phyloP scores from a whole-genome alignment of 2,888 invertebrate species.

The Agrochola lychnidis region DNA sequence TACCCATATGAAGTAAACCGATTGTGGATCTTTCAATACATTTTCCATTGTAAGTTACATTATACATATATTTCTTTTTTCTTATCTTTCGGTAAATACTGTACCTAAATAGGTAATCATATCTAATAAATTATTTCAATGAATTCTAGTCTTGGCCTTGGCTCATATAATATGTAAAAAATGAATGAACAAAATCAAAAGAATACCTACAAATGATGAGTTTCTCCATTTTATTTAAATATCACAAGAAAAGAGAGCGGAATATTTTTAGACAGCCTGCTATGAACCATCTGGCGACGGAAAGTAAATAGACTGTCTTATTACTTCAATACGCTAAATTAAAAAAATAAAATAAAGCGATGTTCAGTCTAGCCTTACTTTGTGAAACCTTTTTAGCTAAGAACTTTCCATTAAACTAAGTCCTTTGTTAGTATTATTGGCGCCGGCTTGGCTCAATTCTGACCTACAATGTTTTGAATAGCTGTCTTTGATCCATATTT shows the following conservation, averaged over 20 bases:
- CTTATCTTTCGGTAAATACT: neutral
- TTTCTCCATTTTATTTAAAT: neutral
- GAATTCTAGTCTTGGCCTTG: neutral
- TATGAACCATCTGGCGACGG: constrained; percentile 44
- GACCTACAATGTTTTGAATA: constrained; percentile 60
- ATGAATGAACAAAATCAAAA: neutral
- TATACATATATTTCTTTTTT: neutral
- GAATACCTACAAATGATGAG: neutral
- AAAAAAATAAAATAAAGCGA: neutral
- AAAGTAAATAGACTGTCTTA: constrained; percentile 42
- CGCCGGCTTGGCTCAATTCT: constrained; percentile 58
- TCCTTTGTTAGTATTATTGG: constrained; percentile 41
- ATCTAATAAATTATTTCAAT: neutral
- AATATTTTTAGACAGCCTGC: constrained; percentile 15
- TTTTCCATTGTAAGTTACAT: neutral
- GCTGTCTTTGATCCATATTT: constrained; percentile 28
- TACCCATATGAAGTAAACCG: neutral
- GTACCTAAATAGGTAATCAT: no score
- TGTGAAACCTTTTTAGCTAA: constrained; percentile 40
- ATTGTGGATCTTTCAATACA: constrained; percentile 1
- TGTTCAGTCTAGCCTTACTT: constrained; percentile 8
- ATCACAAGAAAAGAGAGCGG: neutral
- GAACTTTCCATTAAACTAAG: constrained; percentile 32
- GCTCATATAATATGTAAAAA: neutral
- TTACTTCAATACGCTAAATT: constrained; percentile 9